Evolutionary conservation across 2,113 vertebrate genomes (phyloP), one percentile per base, ranked within the genome.

Genomic region (Lipotes vexillifer): DNA sequence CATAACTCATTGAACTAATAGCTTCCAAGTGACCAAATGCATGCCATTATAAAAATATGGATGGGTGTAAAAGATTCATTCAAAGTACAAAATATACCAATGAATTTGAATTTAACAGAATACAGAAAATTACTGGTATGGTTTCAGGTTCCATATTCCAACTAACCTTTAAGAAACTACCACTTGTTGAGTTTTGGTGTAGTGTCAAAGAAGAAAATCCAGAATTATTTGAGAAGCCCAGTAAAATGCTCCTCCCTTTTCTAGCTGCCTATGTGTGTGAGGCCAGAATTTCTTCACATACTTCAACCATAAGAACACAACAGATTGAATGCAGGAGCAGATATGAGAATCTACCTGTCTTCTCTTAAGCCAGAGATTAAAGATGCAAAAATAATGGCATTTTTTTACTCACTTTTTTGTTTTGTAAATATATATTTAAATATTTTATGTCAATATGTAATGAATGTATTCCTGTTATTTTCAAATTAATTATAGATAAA

Each of bases 381-480:
- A 95, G 82, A 93, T 88, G 7, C 69, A 81, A 88, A 96, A 90
- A 61, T 74, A 65, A 38, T 57, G 46, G 4, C 59, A 46, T 27
- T 69, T 77, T 85, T 13, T 31, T 31, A 25, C 11, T 49, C n/a
- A 61, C 17, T 3, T 44, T 33, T 93, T 65, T 44, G 46, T 27
- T 89, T 94, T 90, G 31, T 52, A 27, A 63, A 97, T 93, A 86
- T 46, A 55, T 55, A 46, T 29, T 80, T 59, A n/a, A 92, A 49
- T 13, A 82, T 20, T 17, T 66, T 74, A 66, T 89, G 80, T 82
- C 66, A 55, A 8, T 66, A 31, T 46, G 6, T 44, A 90, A 90
- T 87, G 31, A 80, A 3, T 75, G 69, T 57, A 90, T 68, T 68
- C 7, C 15, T 80, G 3, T 72, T 68, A 75, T 74, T 95, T 93